Percentiles rank a stretch among this genome's conserved stretches.
These are phyloP conservation scores for Drosophila asahinai DNA, from an alignment of 1,140 invertebrate species.

Conservation along the genomic window DNA sequence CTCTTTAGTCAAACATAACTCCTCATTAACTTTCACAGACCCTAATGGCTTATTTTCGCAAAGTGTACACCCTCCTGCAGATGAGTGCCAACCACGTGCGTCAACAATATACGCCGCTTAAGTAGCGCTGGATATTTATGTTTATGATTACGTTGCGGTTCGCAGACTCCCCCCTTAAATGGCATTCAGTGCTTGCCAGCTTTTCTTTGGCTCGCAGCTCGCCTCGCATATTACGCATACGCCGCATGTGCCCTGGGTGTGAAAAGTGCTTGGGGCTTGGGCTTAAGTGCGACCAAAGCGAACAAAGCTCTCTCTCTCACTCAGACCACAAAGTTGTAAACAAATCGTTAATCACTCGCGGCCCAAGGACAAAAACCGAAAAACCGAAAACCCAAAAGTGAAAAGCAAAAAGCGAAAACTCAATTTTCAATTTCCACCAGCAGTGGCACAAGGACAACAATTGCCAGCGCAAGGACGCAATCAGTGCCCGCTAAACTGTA, in stretches of 20 bases:
- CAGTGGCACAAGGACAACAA: slow-evolving; percentile 52
- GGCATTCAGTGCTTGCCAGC: slow-evolving; percentile 9
- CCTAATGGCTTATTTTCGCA: not conserved
- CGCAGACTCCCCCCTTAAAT: slow-evolving; percentile 49
- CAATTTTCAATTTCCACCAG: slow-evolving; percentile 50
- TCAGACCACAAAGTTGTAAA: slow-evolving; percentile 52
- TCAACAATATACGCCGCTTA: slow-evolving; percentile 75
- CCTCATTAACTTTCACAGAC: too few relatives aligned
- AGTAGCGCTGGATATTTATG: slow-evolving; percentile 75
- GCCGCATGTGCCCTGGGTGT: slow-evolving; percentile 23
- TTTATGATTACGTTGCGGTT: slow-evolving; percentile 78
- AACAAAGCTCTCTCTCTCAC: slow-evolving; percentile 3
- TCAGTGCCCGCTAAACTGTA: slow-evolving; percentile 44
- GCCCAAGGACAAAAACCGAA: slow-evolving; percentile 41
- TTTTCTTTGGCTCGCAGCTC: not conserved
- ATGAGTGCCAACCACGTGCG: slow-evolving; percentile 60
- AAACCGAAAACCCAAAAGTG: slow-evolving; percentile 4
- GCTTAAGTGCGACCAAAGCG: slow-evolving; percentile 19
- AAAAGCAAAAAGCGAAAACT: slow-evolving; percentile 32
- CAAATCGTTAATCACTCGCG: slow-evolving; percentile 68
- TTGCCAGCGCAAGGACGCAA: slow-evolving; percentile 65
- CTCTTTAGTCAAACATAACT: not conserved
- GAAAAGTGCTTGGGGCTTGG: slow-evolving; percentile 9
- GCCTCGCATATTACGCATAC: slow-evolving; percentile 33
- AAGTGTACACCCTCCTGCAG: slow-evolving; percentile 15